Base-by-base conservation (phyloP, 2,113 vertebrate species). In the Emydura subglobosa region DNA sequence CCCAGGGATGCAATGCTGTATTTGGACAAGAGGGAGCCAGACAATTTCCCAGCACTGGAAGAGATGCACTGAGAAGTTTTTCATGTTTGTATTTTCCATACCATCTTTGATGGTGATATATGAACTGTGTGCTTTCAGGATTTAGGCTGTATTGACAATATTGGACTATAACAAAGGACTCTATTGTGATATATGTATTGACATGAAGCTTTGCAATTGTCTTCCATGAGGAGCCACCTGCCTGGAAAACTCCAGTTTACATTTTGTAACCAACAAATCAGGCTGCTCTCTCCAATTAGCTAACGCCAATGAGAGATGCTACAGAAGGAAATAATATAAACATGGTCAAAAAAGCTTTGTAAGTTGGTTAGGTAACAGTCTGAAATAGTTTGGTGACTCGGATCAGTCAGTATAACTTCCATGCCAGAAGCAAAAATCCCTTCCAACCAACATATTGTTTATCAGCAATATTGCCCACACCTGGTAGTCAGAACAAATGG, bases 61-160 rank as follows among this genome's bases (percentile, higher is more conserved):
- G 42, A 95, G 94, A 44, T 79, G 11, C 2, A 79, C 82, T 1
- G 59, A 88, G 85, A 68, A 50, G 24, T 53, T 10, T 72, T 8
- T 72, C 65, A 72, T 39, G 65, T 68, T 86, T 90, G n/a, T 49
- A 55, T 94, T 96, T 96, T 88, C 83, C 49, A 50, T 79, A n/a
- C 55, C 78, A 1, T 78, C 39, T 96, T 80, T 91, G 44, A 79
- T 34, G 53, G n/a, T 83, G 91, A 49, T 9, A 34, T 14, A 82
- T 31, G 79, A 79, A 88, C 11, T 88, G 80, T 53, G 74, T 89
- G 17, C 49, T 90, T 2, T 53, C 65, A 57, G 39, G 57, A 89
- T 51, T 47, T 4, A 74, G n/a, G 1, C 24, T 49, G 9, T 72
- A 39, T 94, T 95, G 85, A 72, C 65, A 72, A 39, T 39, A 39